Evolutionary conservation across 2,113 vertebrate species (phyloP), one percentile per base, ranked within the genome.

Genomic region (Xenopus borealis): DNA sequence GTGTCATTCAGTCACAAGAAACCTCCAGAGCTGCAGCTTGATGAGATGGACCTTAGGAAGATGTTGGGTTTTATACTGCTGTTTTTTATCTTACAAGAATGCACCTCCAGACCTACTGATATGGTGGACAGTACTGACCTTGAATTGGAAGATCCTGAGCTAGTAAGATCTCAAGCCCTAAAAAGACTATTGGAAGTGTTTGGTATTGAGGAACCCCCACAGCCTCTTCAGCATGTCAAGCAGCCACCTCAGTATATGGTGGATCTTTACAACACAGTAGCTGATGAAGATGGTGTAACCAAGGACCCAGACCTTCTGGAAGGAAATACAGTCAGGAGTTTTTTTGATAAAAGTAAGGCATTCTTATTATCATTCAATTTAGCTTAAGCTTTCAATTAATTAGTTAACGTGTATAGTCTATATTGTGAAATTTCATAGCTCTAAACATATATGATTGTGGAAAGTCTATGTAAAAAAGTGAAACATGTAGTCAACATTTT

Each of bases 191-290:
- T 96, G 86, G 92, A 95, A 18, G 94, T 97, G 10, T 97, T 97
- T 75, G 95, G 95, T 11, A 94, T 97, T 83, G 93, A 94, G 13
- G 94, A 92, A 4, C 88, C 92, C 0, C 95, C 95, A 0, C 75
- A 85, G 0, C 19, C 80, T 3, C 91, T 91, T 0, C 84, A 84
- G 16, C 82, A 81, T 7, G 78, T 84, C 83, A 93, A 91, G 75
- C 88, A 93, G 80, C 90, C 95, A 0, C 95, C 95, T 0, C 95
- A 97, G 86, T 97, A 95, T 82, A 97, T 96, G 95, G 87, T 97
- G 14, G 95, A 97, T 69, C 83, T 97, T 6, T 97, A 94, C 84
- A 94, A 95, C 85, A 91, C 91, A 0, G 91, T 96, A 0, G 94
- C 95, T 0, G 93, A 93, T 0, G 93, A 90, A 0, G 91, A 95